Evolutionary conservation across 2,113 vertebrate species (phyloP), one percentile per base, ranked within the genome.

Genomic region (Raja brachyura): DNA sequence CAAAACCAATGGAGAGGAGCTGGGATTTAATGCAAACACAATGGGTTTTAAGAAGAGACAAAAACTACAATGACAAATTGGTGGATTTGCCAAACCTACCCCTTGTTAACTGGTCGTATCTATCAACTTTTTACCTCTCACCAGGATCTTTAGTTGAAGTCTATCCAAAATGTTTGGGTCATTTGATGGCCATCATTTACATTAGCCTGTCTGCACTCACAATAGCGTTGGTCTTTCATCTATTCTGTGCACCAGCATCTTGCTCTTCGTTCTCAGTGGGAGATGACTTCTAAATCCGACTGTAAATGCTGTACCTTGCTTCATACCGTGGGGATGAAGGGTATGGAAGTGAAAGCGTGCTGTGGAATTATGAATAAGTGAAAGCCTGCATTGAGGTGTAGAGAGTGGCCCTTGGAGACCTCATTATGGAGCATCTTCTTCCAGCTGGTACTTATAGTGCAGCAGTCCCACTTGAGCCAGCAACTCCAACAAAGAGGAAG

Each of bases 371-470:
- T 92, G 66, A 48, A 73, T 92, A 92, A 92, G 20, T 74, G 22
- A 92, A 92, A 28, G 68, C 33, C 4, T 10, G 48, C 10, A 39
- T 10, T 73, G 66, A 73, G 66, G 66, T 13, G 61, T 66, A 66
- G n/a, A 61, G 18, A 88, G 4, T n/a, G 13, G 31, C 8, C 90
- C 10, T 73, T 14, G 4, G 68, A 74, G 90, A 74, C 33, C 33
- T 74, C 90, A 92, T 92, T 92, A 92, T 7, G 33, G 48, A 39
- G 3, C 66, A 28, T 3, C 11, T 92, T 73, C 39, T 92, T 74
- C 68, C 66, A 92, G 68, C 90, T 92, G 90, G 33, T 92, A 39
- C 68, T 31, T 25, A 25, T 90, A 61, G 68, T 68, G 86, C 54
- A 92, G 66, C 18, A 92, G 68, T 39, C 90, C 31, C 68, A 92